Conservation (phyloP, 2,113 vertebrate species). For the Gopherus flavomarginatus region DNA sequence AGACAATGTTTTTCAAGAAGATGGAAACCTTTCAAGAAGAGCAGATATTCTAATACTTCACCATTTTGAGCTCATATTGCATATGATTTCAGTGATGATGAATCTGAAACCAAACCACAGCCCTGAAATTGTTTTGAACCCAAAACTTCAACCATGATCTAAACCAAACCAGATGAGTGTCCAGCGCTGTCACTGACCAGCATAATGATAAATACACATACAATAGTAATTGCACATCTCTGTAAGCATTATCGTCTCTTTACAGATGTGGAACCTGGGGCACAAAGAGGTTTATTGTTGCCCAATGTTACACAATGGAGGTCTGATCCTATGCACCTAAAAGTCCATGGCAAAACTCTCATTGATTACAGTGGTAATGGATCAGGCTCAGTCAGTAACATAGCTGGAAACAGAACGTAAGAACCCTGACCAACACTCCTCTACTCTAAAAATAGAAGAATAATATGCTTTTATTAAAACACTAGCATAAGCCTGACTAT, state of each 20-base stretch:
- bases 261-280: neutral
- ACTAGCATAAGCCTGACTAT: neutral
- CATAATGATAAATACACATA: neutral
- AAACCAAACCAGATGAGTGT: neutral
- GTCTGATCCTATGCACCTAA: neutral
- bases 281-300: neutral
- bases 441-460: neutral
- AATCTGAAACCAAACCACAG: neutral
- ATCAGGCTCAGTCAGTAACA: neutral
- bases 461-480: neutral
- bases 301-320: neutral
- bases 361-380: neutral
- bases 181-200: neutral
- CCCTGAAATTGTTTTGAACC: neutral
- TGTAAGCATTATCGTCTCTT: neutral
- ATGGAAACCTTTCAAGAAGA: neutral
- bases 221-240: neutral
- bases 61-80: neutral
- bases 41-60: neutral
- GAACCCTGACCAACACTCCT: neutral
- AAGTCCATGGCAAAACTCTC: neutral
- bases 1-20: neutral
- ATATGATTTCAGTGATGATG: neutral
- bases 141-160: neutral
- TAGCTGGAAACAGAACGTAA: neutral